phyloP scores from a whole-genome alignment of 2,888 invertebrate species.

The Lepetodrilus schrolli region DNA sequence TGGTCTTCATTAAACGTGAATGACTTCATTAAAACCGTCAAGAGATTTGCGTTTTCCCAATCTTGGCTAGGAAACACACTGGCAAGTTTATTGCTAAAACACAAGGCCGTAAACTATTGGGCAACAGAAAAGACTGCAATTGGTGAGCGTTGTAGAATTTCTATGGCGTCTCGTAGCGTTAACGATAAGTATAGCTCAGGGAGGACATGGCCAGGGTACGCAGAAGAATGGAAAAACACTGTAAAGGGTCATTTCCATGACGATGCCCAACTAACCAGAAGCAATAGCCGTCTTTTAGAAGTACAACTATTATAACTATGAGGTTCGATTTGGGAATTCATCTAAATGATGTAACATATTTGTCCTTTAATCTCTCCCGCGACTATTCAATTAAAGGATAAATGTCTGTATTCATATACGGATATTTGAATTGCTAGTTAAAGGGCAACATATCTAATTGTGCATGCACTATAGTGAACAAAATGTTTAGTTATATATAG shows the following conservation, averaged over 20 bases:
- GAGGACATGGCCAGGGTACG: background rate
- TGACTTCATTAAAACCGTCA: slow-evolving; percentile 26
- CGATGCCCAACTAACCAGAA: background rate
- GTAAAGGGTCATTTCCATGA: background rate
- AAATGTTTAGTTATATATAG: too few species aligned
- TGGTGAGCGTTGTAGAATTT: background rate
- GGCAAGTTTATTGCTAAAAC: slow-evolving; percentile 23
- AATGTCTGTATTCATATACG: too few species aligned
- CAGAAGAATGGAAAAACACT: too few species aligned
- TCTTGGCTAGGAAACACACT: background rate
- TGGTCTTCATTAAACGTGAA: slow-evolving; percentile 26
- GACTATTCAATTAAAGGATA: too few species aligned
- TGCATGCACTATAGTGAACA: too few species aligned
- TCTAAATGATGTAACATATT: too few species aligned
- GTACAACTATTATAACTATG: too few species aligned
- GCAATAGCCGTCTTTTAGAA: background rate
- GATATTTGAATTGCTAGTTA: too few species aligned
- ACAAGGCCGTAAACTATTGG: slow-evolving; percentile 12
- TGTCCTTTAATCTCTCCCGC: too few species aligned
- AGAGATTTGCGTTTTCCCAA: slow-evolving; percentile 26
- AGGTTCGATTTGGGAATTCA: too few species aligned
- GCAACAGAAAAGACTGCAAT: background rate
- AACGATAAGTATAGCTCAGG: background rate
- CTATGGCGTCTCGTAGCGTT: background rate
- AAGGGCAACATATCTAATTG: too few species aligned